Base-by-base conservation (phyloP, 2,888 invertebrate species). In the Epicampocera succincta region DNA sequence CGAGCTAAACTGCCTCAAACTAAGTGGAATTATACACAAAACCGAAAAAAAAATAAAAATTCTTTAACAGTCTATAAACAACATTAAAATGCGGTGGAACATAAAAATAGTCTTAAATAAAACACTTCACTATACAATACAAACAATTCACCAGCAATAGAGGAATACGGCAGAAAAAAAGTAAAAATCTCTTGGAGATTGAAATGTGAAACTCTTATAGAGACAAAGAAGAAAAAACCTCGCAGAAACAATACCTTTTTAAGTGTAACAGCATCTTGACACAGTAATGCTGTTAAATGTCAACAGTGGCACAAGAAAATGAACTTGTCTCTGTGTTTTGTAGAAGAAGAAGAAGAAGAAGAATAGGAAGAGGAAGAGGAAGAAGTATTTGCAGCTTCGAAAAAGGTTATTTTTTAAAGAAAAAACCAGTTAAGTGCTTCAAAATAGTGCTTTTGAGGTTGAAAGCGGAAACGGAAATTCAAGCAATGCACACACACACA, bases 391-490 rank as follows among this genome's bases (percentile, higher is more conserved):
- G 11, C 11, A 38, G 4, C 3, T 3, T 29, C 5, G 4, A 33
- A 19, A 46, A 17, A 29, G 12, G 29, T 11, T 25, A 6, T 46
- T 29, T 44, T 19, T 15, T 11, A 15, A 68, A 56, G 29, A 2
- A 58, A 33, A 15, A 48, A 56, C 1, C 50, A 76, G 61, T 68
- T 68, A 72, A 69, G 69, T 73, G 69, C 40, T 46, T 42, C 54
- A 50, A 66, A 76, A 56, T 69, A 29, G 42, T 44, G 63, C 73
- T 77, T n/a, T n/a, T 72, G 72, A 40, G 52, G 68, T 65, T 63
- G 73, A 48, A 58, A 65, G 46, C 68, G 73, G 73, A 77, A 74
- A 81, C 77, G 81, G 81, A 81, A 77, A 77, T 77, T 73, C 54
- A 71, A 75, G 44, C 66, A 66, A 72, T 12, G 38, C 65, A 71